phyloP scores from a whole-genome alignment of 2,113 vertebrate genomes.

The Bufo gargarizans region DNA sequence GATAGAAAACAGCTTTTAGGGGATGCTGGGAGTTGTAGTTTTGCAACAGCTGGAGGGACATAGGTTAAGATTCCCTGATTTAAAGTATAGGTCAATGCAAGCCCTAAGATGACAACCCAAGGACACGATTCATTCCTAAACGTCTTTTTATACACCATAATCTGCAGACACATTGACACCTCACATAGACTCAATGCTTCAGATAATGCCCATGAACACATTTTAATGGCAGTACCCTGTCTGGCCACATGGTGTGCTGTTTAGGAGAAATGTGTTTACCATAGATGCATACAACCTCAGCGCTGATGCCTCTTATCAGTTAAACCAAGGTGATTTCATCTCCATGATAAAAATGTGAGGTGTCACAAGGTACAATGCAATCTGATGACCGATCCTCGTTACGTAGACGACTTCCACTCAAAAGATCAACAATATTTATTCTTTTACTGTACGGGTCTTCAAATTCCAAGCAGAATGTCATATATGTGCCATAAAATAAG shows the following conservation, averaged over 20 bases:
- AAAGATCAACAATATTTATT: not conserved
- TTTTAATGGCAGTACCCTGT: not conserved
- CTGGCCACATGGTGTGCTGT: not conserved
- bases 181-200: no score
- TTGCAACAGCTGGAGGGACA: no score
- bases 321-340: not conserved
- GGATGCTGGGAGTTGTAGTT: no score
- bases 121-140: no score
- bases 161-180: no score
- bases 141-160: no score
- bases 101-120: no score
- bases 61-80: no score
- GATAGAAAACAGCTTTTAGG: no score
- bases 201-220: not conserved
- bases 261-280: not conserved
- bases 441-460: not conserved
- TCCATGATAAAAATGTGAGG: not conserved
- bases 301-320: not conserved
- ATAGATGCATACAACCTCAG: not conserved
- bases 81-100: not conserved
- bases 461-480: not conserved
- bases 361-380: not conserved
- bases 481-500: constrained; percentile 3
- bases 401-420: not conserved
- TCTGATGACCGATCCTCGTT: not conserved